Evolutionary conservation across 2,113 vertebrate species (phyloP).

Genomic region (Chaetorhynchus papuensis): DNA sequence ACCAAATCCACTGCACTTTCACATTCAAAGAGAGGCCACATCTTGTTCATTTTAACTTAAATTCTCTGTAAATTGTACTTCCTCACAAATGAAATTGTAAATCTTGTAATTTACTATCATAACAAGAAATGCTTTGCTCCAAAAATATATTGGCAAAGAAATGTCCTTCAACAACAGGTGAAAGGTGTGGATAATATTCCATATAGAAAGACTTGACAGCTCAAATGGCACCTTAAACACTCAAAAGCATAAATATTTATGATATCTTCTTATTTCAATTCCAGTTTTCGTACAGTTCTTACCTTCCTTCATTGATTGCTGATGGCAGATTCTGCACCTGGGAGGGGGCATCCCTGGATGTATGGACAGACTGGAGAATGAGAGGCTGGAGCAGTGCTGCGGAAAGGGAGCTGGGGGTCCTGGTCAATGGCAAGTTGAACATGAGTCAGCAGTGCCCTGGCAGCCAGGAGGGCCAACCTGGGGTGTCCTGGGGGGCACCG

Average conservation of each 20-base stretch:
- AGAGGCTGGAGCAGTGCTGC: accelerated
- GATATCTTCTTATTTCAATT: neutral
- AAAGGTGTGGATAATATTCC: neutral
- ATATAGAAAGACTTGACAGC: neutral
- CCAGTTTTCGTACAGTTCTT: neutral
- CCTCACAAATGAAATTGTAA: neutral
- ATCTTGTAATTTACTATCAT: neutral
- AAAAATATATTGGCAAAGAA: neutral
- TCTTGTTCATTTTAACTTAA: neutral
- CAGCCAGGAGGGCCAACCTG: neutral
- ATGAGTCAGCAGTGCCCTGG: neutral
- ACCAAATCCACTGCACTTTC: neutral
- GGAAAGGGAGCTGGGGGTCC: accelerated
- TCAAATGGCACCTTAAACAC: neutral
- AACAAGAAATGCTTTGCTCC: neutral
- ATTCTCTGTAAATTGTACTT: neutral
- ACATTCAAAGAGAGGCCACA: accelerated
- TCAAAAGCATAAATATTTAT: neutral
- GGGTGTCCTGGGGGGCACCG: neutral
- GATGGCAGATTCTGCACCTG: neutral
- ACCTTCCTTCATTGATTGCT: neutral
- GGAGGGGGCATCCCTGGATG: neutral
- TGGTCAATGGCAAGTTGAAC: accelerated
- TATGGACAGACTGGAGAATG: neutral
- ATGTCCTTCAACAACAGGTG: neutral